Evolutionary conservation across 1,140 invertebrate species (phyloP).

Genomic region (Papilio aristodemus): DNA sequence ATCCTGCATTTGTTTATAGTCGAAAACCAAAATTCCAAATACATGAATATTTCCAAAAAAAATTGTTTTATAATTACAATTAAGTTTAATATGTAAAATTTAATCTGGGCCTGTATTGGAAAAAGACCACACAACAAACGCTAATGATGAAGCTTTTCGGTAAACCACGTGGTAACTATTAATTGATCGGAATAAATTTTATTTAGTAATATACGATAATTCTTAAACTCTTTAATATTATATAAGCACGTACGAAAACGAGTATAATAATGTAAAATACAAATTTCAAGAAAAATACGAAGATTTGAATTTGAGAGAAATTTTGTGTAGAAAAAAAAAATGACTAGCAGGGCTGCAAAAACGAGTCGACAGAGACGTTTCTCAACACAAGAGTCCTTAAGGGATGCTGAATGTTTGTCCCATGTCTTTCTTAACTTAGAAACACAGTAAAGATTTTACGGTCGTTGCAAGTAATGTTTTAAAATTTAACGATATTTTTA

Average conservation of each 20-base stretch:
- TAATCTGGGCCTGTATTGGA: neutral
- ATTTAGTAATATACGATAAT: neutral
- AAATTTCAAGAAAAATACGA: neutral
- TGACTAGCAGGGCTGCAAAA: constrained; percentile 9
- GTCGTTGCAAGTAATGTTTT: neutral
- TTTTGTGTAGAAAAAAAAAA: neutral
- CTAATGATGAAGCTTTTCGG: constrained; percentile 1
- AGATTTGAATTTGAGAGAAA: neutral
- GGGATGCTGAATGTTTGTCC: constrained; percentile 11
- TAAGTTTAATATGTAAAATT: neutral
- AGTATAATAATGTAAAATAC: neutral
- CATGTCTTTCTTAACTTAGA: constrained; percentile 12
- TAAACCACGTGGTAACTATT: neutral
- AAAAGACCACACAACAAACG: neutral
- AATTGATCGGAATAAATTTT: neutral
- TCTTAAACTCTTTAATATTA: neutral
- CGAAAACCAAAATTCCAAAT: no score
- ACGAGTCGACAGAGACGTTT: constrained; percentile 17
- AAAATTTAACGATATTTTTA: constrained; percentile 9
- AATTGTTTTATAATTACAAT: no score
- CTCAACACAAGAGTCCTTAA: constrained; percentile 9
- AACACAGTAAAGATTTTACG: constrained; percentile 11
- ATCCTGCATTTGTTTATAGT: no score
- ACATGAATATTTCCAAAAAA: no score
- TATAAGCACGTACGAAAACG: neutral